Evolutionary conservation across 2,113 vertebrate species (phyloP), one percentile per base, ranked within the genome.

Genomic region (Tautogolabrus adspersus): DNA sequence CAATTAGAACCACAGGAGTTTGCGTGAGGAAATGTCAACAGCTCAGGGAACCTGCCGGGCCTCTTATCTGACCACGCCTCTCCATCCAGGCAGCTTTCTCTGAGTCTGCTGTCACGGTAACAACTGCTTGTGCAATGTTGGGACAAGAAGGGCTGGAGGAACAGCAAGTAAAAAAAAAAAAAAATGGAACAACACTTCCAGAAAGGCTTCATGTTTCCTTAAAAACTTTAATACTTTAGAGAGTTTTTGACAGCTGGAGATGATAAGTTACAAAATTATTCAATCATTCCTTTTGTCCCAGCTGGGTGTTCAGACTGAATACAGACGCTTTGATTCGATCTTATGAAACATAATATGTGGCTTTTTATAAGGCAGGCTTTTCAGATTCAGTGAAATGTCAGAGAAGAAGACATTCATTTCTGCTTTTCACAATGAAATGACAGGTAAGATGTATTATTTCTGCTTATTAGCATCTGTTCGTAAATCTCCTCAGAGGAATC

Each of bases 21-120:
- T 86, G 70, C 88, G 89, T 81, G 88, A 86, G 81, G 73, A 91
- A 93, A 93, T 93, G 92, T 93, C 90, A 93, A 92, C 90, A 92
- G 88, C 91, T 92, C 83, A 51, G 83, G 87, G 91, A 92, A 90
- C 89, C 90, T 83, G 82, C 59, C 75, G 38, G 71, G 38, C 62
- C 61, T 84, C 84, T 93, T 93, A 91, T 91, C 92, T 76, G 68
- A 80, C 65, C 74, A 83, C 66, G 67, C 89, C 84, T 88, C 79
- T 77, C 68, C 77, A 75, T 66, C 76, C 70, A 49, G 49, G 69
- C 72, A 66, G 81, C 69, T 79, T 68, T 68, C 71, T 77, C n/a
- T 62, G 85, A 86, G 57, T 46, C 40, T 16, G n/a, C 78, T 82
- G 84, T 90, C 85, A 85, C 56, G 40, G 71, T 63, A 79, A 81